Conservation (phyloP, 2,797 vertebrate species). For the Sebastes taczanowskii region DNA sequence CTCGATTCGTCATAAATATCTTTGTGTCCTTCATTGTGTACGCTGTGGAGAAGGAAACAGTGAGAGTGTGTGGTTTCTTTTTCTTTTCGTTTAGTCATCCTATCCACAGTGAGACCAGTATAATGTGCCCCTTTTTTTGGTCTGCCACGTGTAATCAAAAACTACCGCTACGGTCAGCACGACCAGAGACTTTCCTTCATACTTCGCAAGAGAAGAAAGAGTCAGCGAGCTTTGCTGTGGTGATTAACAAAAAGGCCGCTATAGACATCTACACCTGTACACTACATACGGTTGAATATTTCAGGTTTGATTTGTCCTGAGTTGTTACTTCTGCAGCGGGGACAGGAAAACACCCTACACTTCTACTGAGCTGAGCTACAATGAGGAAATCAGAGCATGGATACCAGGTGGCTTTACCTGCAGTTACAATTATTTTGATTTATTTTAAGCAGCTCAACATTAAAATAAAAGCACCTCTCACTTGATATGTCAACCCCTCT, state of each 20-base stretch:
- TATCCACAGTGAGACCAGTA: slow-evolving; percentile 64
- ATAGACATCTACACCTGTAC: neutral
- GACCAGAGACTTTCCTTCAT: slow-evolving; percentile 37
- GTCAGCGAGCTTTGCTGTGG: slow-evolving; percentile 4
- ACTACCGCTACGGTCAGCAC: slow-evolving; percentile 48
- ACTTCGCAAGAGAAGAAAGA: slow-evolving; percentile 24
- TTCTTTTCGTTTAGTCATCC: slow-evolving; percentile 36
- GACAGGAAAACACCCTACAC: slow-evolving; percentile 20
- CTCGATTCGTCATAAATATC: slow-evolving; percentile 63
- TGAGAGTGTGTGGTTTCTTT: slow-evolving; percentile 14
- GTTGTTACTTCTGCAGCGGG: slow-evolving; percentile 23
- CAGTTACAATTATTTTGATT: slow-evolving; percentile 42
- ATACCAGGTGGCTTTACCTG: slow-evolving; percentile 61
- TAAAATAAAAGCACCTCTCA: slow-evolving; percentile 57
- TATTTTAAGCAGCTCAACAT: slow-evolving; percentile 46
- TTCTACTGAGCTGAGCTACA: slow-evolving; percentile 56
- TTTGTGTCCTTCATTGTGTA: slow-evolving; percentile 44
- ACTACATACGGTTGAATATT: slow-evolving; percentile 62
- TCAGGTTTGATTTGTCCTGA: slow-evolving; percentile 53
- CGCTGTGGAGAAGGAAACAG: slow-evolving; percentile 11
- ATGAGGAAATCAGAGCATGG: slow-evolving; percentile 54
- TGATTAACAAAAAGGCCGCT: slow-evolving; percentile 34
- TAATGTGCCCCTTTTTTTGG: slow-evolving; percentile 61
- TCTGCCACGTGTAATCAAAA: slow-evolving; percentile 33
- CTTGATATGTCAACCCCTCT: slow-evolving; percentile 47